Percentiles rank a stretch among this genome's conserved stretches.
Evolutionary conservation across 2,888 invertebrate genomes (phyloP).

Genomic region (Metalampra italica): DNA sequence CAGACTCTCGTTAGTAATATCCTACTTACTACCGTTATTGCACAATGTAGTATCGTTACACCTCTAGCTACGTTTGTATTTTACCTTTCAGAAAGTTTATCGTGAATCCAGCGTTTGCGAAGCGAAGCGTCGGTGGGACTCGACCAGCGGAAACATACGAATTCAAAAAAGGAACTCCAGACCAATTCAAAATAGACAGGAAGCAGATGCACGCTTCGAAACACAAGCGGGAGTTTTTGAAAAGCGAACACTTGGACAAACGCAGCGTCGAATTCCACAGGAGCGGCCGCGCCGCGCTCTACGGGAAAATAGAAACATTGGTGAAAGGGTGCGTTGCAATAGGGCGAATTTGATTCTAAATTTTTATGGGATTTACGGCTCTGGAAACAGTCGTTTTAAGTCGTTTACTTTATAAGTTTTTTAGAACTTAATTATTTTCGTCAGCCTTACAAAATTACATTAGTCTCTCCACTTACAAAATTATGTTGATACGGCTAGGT

Average conservation of each 20-base stretch:
- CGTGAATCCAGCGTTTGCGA: slow-evolving; percentile 71
- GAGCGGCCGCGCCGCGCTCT: slow-evolving; percentile 80
- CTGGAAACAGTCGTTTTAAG: no score
- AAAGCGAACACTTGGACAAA: slow-evolving; percentile 41
- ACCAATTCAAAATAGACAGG: slow-evolving; percentile 59
- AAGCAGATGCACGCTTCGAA: slow-evolving; percentile 64
- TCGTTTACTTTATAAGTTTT: no score
- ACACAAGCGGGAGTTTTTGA: slow-evolving; percentile 58
- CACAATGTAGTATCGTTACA: no score
- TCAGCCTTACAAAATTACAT: no score
- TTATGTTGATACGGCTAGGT: no score
- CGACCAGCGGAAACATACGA: slow-evolving; percentile 17
- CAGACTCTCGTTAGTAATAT: no score
- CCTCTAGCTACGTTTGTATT: no score
- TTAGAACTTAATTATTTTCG: no score
- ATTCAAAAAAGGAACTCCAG: slow-evolving; percentile 37
- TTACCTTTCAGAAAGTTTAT: slow-evolving; percentile 57
- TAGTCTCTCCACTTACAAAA: no score
- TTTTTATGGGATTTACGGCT: no score
- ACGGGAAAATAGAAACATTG: slow-evolving; percentile 81
- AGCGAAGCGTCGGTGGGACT: slow-evolving; percentile 54
- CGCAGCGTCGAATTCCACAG: slow-evolving; percentile 77
- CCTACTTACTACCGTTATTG: no score
- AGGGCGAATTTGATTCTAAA: slow-evolving; percentile 8
- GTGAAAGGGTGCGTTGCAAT: slow-evolving; percentile 82